These are phyloP conservation scores for Bubo blakistoni DNA, from an alignment of 2,113 vertebrate species.

Conservation along the genomic window DNA sequence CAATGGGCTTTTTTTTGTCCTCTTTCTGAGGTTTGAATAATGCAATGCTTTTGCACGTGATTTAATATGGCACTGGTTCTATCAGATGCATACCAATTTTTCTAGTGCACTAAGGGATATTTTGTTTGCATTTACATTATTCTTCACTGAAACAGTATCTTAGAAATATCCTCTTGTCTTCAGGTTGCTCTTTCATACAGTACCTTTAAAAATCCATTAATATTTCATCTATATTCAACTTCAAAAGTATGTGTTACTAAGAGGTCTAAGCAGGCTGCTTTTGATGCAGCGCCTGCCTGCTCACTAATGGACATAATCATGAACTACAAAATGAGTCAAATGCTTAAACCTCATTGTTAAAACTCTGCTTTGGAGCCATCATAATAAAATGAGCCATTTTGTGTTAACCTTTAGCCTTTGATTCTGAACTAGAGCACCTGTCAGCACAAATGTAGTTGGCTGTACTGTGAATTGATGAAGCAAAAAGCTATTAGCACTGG, in stretches of 20 bases:
- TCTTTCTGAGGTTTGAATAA: constrained; percentile 47
- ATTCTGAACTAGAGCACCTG: constrained; percentile 40
- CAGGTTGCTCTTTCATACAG: neutral
- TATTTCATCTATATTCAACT: constrained; percentile 42
- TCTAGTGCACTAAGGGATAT: neutral
- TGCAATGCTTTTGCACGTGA: constrained; percentile 17
- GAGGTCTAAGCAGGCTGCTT: constrained; percentile 46
- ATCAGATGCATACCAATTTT: neutral
- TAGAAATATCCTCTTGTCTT: neutral
- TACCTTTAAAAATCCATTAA: constrained; percentile 42
- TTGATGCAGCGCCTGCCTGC: constrained; percentile 1
- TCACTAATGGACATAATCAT: constrained; percentile 65
- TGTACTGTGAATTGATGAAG: constrained; percentile 47
- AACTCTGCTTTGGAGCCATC: constrained; percentile 50
- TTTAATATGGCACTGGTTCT: constrained; percentile 4
- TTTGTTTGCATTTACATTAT: neutral
- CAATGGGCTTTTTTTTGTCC: constrained; percentile 23
- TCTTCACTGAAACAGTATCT: neutral
- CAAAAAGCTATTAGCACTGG: constrained; percentile 42
- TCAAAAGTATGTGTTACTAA: constrained; percentile 15
- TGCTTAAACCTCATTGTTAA: constrained; percentile 61
- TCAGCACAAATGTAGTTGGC: constrained; percentile 28
- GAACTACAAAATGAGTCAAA: constrained; percentile 61
- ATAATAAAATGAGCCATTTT: constrained; percentile 55
- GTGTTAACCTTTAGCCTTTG: constrained; percentile 53